A percentile compares a stretch with the other conserved stretches of the same genome.
These are phyloP conservation scores for Podarcis muralis DNA, from an alignment of 2,113 vertebrate genomes.

Conservation along the genomic window DNA sequence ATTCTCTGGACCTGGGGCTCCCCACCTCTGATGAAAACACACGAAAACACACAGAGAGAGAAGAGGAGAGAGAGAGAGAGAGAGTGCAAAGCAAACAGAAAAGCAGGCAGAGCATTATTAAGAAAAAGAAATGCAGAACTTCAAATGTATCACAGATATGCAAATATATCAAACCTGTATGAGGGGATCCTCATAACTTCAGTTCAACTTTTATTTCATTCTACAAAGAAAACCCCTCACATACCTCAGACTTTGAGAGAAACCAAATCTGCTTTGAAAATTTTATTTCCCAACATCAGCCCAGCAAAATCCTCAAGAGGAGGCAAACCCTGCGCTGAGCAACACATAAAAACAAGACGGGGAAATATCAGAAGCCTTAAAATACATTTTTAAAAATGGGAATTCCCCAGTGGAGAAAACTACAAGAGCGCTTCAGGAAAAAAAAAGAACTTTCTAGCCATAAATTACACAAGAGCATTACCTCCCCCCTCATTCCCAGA, in stretches of 20 bases:
- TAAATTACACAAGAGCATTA: neutral
- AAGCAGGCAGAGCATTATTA: neutral
- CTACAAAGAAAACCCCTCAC: neutral
- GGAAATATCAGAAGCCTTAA: neutral
- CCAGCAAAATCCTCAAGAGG: neutral
- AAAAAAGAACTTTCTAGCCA: neutral
- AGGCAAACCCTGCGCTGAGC: neutral
- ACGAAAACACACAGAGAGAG: no score
- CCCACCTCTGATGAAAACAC: no score
- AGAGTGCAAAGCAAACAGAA: neutral
- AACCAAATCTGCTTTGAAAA: neutral
- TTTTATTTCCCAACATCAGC: neutral
- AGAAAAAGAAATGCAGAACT: neutral
- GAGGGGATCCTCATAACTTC: neutral
- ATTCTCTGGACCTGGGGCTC: no score
- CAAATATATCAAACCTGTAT: neutral
- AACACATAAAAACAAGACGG: conserved; percentile 7
- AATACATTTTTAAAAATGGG: neutral
- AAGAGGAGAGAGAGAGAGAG: no score
- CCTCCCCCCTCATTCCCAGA: no score
- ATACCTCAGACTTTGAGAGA: neutral
- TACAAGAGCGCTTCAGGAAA: neutral
- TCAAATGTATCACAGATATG: neutral
- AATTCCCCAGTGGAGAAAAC: neutral
- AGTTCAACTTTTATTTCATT: neutral